These are phyloP conservation scores for Pollenia amentaria DNA, from an alignment of 2,888 invertebrate genomes.

Conservation along the genomic window DNA sequence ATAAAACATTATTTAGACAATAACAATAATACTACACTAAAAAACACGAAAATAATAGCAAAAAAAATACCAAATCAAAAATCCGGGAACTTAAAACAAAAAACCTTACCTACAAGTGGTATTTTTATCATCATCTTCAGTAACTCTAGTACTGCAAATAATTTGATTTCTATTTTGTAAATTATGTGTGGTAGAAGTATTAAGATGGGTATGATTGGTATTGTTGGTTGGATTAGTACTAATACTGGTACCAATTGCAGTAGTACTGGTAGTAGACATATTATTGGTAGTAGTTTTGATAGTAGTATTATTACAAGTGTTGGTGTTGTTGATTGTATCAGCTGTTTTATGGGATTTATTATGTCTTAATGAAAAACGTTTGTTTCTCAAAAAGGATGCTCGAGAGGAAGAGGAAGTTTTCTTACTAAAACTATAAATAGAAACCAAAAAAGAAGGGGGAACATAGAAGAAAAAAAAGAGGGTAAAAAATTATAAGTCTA, in stretches of 20 bases:
- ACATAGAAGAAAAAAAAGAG: constrained; percentile 47
- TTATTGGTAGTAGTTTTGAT: constrained; percentile 27
- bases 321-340: constrained; percentile 72
- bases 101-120: constrained; percentile 82
- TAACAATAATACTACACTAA: neutral
- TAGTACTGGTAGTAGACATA: constrained; percentile 45
- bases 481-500: constrained; percentile 33
- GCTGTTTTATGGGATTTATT: constrained; percentile 78
- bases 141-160: constrained; percentile 78
- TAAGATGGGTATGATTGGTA: constrained; percentile 52
- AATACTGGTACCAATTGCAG: constrained; percentile 67
- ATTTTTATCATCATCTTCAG: constrained; percentile 78
- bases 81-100: constrained; percentile 1
- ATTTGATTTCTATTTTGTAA: constrained; percentile 79
- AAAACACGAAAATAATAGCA: constrained; percentile 5
- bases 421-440: constrained; percentile 80
- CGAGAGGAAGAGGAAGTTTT: constrained; percentile 77
- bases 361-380: constrained; percentile 82
- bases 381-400: constrained; percentile 82
- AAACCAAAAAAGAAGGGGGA: constrained; percentile 45
- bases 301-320: constrained; percentile 59
- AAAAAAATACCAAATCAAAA: constrained; percentile 18
- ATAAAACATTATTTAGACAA: neutral
- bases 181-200: constrained; percentile 48
- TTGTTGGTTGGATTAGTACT: constrained; percentile 53